phyloP scores from a whole-genome alignment of 2,113 vertebrate species.

The Hoplias malabaricus region DNA sequence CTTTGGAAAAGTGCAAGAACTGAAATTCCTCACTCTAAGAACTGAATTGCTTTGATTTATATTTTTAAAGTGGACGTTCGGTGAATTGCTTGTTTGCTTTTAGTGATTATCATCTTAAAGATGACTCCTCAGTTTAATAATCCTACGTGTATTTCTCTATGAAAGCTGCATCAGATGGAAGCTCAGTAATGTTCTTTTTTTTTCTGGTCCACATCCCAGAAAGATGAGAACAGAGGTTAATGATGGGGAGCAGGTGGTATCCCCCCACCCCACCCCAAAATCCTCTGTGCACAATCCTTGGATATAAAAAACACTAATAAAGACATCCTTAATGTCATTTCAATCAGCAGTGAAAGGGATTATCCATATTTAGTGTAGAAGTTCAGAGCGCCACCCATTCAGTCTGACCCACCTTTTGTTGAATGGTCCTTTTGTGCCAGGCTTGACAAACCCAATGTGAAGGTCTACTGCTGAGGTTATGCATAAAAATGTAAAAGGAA shows the following conservation, averaged over 20 bases:
- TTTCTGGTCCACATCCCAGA: conserved; percentile 14
- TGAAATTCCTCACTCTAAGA: too few species aligned
- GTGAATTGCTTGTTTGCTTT: too few species aligned
- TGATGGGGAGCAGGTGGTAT: conserved; percentile 56
- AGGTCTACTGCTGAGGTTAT: conserved; percentile 47
- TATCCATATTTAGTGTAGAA: conserved; percentile 61
- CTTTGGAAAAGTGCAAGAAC: too few species aligned
- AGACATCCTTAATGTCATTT: conserved; percentile 62
- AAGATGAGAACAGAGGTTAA: conserved; percentile 43
- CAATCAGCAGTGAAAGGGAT: conserved; percentile 50
- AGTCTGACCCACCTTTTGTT: conserved; percentile 46
- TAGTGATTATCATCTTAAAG: too few species aligned
- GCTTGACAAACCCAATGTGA: conserved; percentile 61
- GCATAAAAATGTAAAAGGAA: conserved; percentile 58
- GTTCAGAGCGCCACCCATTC: conserved; percentile 48
- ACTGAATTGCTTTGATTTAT: too few species aligned
- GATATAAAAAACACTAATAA: conserved; percentile 54
- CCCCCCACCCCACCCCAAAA: too few species aligned
- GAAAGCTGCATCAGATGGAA: conserved; percentile 27
- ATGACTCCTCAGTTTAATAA: too few species aligned
- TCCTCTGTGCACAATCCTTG: conserved; percentile 17
- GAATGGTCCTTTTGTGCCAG: conserved; percentile 34
- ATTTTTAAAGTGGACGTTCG: too few species aligned
- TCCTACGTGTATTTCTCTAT: neutral
- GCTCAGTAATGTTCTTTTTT: conserved; percentile 42